Conservation (phyloP, 2,797 vertebrate genomes). For the Enteromius paludinosus region DNA sequence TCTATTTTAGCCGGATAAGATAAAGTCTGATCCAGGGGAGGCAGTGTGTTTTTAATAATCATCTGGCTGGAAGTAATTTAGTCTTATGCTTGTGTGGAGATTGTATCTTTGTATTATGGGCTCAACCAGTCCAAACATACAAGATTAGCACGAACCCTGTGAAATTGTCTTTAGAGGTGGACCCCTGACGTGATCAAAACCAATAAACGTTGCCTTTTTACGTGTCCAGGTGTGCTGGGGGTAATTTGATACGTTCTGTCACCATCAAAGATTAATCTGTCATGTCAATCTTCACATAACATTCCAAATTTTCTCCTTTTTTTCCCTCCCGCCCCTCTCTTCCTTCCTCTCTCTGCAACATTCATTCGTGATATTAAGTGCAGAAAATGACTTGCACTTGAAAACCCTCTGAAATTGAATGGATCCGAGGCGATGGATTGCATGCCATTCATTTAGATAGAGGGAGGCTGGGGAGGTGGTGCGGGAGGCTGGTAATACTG, state of each 20-base stretch:
- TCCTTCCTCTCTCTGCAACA: conserved; percentile 55
- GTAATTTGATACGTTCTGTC: conserved; percentile 62
- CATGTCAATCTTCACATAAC: conserved; percentile 49
- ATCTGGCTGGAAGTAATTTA: conserved; percentile 67
- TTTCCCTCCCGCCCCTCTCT: conserved; percentile 1
- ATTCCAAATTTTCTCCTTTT: conserved; percentile 49
- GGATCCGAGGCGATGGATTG: conserved; percentile 62
- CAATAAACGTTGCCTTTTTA: conserved; percentile 49
- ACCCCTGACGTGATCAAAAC: conserved; percentile 51
- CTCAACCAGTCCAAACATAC: conserved; percentile 46
- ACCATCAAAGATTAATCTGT: conserved; percentile 62
- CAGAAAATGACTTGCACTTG: conserved; percentile 64
- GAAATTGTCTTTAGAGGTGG: conserved; percentile 56
- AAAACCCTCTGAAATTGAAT: conserved; percentile 64
- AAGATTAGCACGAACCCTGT: conserved; percentile 52
- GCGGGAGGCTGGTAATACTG: conserved; percentile 49
- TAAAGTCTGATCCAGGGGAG: conserved; percentile 63
- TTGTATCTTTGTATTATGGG: conserved; percentile 62
- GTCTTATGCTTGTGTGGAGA: conserved; percentile 65
- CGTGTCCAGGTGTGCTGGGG: conserved; percentile 33
- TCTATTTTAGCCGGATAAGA: conserved; percentile 65
- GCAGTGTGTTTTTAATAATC: conserved; percentile 72
- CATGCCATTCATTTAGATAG: conserved; percentile 61
- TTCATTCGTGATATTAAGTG: conserved; percentile 63
- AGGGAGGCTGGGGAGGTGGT: conserved; percentile 32